phyloP scores from a whole-genome alignment of 2,797 vertebrate species.

The Poeciliopsis paucimaculata region DNA sequence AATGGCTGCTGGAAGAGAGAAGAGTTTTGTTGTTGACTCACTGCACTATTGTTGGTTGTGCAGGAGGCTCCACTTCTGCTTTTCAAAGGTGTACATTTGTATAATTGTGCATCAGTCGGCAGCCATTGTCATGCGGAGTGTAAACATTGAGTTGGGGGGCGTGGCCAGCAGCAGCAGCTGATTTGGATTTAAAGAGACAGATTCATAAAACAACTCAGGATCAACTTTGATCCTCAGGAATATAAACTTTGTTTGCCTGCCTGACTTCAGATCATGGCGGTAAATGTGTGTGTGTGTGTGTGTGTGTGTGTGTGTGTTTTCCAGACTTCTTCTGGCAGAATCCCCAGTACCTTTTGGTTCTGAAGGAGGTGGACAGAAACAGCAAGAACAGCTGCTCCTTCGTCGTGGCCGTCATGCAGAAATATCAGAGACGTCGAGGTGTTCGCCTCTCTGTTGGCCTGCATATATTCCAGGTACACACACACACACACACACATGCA shows the following conservation, averaged over 20 bases:
- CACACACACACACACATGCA: not conserved
- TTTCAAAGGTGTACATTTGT: too few species aligned
- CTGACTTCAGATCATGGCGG: not conserved
- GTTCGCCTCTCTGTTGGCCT: slow-evolving; percentile 56
- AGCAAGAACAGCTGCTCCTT: slow-evolving; percentile 72
- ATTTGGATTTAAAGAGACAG: too few species aligned
- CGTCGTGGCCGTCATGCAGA: slow-evolving; percentile 83
- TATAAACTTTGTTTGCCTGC: not conserved
- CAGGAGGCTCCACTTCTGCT: too few species aligned
- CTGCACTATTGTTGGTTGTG: too few species aligned
- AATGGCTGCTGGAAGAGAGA: too few species aligned
- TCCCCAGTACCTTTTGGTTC: slow-evolving; percentile 75
- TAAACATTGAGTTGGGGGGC: too few species aligned
- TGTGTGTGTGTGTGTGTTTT: slow-evolving; percentile 6
- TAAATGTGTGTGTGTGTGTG: slow-evolving; percentile 12
- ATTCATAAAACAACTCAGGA: too few species aligned
- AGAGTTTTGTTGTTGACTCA: too few species aligned
- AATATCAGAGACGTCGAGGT: slow-evolving; percentile 69
- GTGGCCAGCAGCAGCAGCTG: too few species aligned
- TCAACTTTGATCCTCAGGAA: not conserved
- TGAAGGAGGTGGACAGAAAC: slow-evolving; percentile 60
- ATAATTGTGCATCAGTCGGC: too few species aligned
- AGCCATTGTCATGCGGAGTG: too few species aligned
- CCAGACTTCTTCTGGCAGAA: slow-evolving; percentile 71
- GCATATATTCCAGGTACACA: slow-evolving; percentile 75